Base-by-base conservation (phyloP, 2,113 vertebrate species). In the Colossoma macropomum region DNA sequence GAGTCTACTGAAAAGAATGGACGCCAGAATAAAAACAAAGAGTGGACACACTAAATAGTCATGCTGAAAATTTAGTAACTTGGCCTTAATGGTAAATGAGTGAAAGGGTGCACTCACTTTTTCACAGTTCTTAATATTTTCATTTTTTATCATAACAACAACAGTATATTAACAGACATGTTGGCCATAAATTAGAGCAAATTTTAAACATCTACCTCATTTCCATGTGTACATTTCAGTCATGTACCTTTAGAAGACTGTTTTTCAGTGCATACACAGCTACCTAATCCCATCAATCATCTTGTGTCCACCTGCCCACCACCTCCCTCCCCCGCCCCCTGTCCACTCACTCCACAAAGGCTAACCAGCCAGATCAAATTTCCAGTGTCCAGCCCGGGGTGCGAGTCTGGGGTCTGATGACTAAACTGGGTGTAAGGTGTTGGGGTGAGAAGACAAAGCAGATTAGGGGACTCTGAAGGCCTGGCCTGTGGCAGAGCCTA, bases 211-310 rank as follows among this genome's bases (percentile, higher is more conserved):
- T n/a, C n/a, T n/a, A n/a, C n/a, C n/a, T n/a, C n/a, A n/a, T n/a
- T n/a, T n/a, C 8, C 0, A 60, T 1, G 21, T 10, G 19, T 60
- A 23, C 23, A 25, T 60, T n/a, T 60, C 23, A 21, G 17, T 17
- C 52, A 56, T 1, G 17, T 17, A 0, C 17, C 7, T n/a, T n/a
- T n/a, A 50, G 12, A 15, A 50, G 2, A 21, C 1, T 0, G 1
- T n/a, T 1, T 10, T 27, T 62, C n/a, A 62, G 59, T 27, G n/a
- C 30, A 59, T 32, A 54, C 87, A 80, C 75, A 83, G 59, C 60
- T 59, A 41, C 27, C 52, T 82, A 83, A 86, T 86, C 79, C 80
- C 75, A 83, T 85, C 83, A 81, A 83, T 89, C 80, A 84, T 86
- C 83, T 73, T n/a, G 1, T 65, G 56, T 63, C 30, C 86, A 89